Conservation (phyloP, 2,797 vertebrate genomes). For the Acestrorhynchus altus region DNA sequence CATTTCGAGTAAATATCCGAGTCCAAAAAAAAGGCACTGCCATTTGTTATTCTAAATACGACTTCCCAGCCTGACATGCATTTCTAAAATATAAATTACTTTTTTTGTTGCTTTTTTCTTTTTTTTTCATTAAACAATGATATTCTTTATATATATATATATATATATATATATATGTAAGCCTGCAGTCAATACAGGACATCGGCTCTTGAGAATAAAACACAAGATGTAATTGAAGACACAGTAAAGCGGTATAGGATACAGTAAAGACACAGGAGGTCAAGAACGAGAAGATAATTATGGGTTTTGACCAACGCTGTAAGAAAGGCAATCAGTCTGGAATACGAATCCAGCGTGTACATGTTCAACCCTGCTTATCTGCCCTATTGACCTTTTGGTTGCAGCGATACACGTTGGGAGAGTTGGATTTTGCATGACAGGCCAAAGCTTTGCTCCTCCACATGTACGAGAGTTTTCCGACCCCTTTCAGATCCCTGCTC, state of each 20-base stretch:
- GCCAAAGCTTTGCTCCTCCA: neutral
- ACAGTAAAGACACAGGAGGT: slow-evolving; percentile 67
- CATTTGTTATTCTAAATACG: slow-evolving; percentile 89
- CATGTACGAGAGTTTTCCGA: too few relatives aligned
- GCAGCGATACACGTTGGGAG: neutral
- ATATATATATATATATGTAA: slow-evolving; percentile 81
- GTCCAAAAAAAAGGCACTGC: slow-evolving; percentile 94
- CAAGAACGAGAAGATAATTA: slow-evolving; percentile 59
- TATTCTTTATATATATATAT: slow-evolving; percentile 76
- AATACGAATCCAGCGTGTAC: slow-evolving; percentile 68
- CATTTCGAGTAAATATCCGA: slow-evolving; percentile 75
- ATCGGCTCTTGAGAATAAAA: slow-evolving; percentile 74
- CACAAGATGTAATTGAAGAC: slow-evolving; percentile 62
- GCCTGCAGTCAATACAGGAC: slow-evolving; percentile 94
- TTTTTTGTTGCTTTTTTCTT: slow-evolving; percentile 60
- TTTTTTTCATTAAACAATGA: slow-evolving; percentile 60
- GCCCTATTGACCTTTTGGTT: slow-evolving; percentile 18
- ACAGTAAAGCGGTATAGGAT: slow-evolving; percentile 74
- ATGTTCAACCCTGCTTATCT: slow-evolving; percentile 69
- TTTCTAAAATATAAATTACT: slow-evolving; percentile 87
- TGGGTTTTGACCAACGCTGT: slow-evolving; percentile 59
- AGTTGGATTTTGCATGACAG: too few relatives aligned
- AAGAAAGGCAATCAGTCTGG: slow-evolving; percentile 63
- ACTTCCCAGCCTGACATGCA: slow-evolving; percentile 90
- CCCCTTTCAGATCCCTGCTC: too few relatives aligned